phyloP scores from a whole-genome alignment of 2,888 invertebrate genomes.

The Drosophila mercatorum region DNA sequence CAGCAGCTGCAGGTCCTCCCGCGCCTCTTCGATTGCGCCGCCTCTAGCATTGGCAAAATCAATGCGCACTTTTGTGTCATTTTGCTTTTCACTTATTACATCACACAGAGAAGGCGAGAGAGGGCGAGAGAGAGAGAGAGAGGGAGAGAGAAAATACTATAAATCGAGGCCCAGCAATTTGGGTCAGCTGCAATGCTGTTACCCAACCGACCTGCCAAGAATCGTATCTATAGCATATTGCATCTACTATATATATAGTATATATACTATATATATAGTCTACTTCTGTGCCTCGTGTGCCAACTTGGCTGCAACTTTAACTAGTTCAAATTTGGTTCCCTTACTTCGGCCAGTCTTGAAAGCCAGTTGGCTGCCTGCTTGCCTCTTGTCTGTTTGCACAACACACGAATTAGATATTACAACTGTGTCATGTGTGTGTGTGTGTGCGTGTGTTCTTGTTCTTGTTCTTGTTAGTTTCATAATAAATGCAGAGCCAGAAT shows the following conservation, averaged over 20 bases:
- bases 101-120: constrained; percentile 47
- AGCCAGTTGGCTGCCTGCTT: constrained; percentile 22
- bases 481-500: constrained; percentile 16
- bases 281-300: constrained; percentile 6
- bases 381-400: constrained; percentile 16
- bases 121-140: neutral
- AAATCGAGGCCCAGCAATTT: constrained; percentile 60
- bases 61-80: constrained; percentile 72
- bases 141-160: constrained; percentile 11
- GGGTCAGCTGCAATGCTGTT: constrained; percentile 48
- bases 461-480: constrained; percentile 1
- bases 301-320: constrained; percentile 45
- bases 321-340: constrained; percentile 28
- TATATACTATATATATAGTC: neutral
- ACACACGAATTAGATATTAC: constrained; percentile 16
- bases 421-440: constrained; percentile 19
- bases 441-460: no score
- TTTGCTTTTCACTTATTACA: constrained; percentile 75
- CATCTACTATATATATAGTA: constrained; percentile 9
- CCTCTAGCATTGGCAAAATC: constrained; percentile 52
- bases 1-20: neutral
- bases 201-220: constrained; percentile 47
- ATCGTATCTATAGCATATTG: constrained; percentile 47
- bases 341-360: constrained; percentile 10
- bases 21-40: neutral